phyloP scores from a whole-genome alignment of 1,140 invertebrate species.

The Leucophenga varia region DNA sequence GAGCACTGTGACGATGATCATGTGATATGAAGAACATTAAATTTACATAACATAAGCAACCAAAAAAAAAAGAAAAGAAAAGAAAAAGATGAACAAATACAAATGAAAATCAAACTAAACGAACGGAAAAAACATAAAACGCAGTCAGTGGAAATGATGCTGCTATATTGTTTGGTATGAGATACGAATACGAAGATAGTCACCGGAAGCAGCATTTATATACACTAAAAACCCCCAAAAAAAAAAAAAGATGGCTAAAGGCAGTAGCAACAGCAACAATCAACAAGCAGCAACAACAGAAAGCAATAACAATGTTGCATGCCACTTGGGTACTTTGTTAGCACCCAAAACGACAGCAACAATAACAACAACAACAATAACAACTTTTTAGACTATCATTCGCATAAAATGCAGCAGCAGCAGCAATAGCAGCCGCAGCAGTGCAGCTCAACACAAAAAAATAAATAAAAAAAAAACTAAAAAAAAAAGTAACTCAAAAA shows the following conservation, averaged over 20 bases:
- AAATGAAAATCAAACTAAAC: conserved; percentile 31
- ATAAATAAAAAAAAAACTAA: conserved; percentile 11
- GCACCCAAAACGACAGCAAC: conserved; percentile 12
- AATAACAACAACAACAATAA: conserved; percentile 24
- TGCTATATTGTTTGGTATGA: too few relatives aligned
- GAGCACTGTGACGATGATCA: too few relatives aligned
- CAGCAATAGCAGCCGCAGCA: neutral
- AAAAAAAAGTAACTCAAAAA: too few relatives aligned
- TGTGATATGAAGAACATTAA: too few relatives aligned
- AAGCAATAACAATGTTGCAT: conserved; percentile 54
- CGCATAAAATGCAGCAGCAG: too few relatives aligned
- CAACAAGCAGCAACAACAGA: conserved; percentile 33
- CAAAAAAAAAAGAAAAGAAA: conserved; percentile 2
- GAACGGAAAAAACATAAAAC: too few relatives aligned
- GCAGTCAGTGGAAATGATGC: conserved; percentile 52
- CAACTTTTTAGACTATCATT: too few relatives aligned
- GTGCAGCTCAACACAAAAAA: too few relatives aligned
- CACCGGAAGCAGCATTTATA: too few relatives aligned
- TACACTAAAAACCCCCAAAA: too few relatives aligned
- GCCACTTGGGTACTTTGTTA: conserved; percentile 52
- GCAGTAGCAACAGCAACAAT: conserved; percentile 21
- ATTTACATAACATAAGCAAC: too few relatives aligned
- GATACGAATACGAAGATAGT: too few relatives aligned
- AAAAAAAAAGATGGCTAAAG: conserved; percentile 12
- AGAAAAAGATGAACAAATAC: conserved; percentile 13